Evolutionary conservation across 2,888 invertebrate genomes (phyloP).

Genomic region (Alloplasta piceator): DNA sequence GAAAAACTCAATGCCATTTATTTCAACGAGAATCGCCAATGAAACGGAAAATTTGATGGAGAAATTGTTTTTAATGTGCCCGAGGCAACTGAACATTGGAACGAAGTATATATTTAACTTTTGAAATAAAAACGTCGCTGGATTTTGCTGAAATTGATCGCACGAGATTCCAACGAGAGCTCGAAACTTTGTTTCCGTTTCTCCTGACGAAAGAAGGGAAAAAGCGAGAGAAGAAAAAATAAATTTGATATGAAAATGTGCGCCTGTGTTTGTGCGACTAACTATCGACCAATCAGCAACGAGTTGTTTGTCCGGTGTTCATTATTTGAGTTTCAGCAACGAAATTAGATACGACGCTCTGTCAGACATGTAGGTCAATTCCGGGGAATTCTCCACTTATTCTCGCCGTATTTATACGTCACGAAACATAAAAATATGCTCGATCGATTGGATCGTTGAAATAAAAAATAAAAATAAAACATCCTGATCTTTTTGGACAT

Average conservation of each 20-base stretch:
- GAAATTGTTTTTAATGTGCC: too few species aligned
- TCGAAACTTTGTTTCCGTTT: constrained; percentile 5
- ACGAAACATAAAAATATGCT: background rate
- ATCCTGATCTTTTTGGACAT: too few species aligned
- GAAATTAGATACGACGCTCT: constrained; percentile 45
- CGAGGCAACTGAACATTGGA: too few species aligned
- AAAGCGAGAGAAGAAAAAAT: background rate
- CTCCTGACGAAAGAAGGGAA: background rate
- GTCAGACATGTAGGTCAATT: constrained; percentile 45
- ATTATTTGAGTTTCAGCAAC: constrained; percentile 37
- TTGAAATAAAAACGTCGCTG: too few species aligned
- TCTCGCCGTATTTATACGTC: too few species aligned
- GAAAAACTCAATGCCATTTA: too few species aligned
- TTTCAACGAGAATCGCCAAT: too few species aligned
- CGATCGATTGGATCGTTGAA: constrained; percentile 1
- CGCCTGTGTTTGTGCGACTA: constrained; percentile 5
- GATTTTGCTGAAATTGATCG: background rate
- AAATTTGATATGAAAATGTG: constrained; percentile 24
- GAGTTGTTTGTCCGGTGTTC: constrained; percentile 7
- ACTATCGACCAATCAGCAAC: background rate
- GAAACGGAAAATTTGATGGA: too few species aligned
- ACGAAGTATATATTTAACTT: too few species aligned
- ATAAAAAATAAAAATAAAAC: too few species aligned
- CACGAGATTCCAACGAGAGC: background rate
- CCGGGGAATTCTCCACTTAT: constrained; percentile 6